These are phyloP conservation scores for Metaphire vulgaris DNA, from an alignment of 1,140 invertebrate species.

Conservation along the genomic window DNA sequence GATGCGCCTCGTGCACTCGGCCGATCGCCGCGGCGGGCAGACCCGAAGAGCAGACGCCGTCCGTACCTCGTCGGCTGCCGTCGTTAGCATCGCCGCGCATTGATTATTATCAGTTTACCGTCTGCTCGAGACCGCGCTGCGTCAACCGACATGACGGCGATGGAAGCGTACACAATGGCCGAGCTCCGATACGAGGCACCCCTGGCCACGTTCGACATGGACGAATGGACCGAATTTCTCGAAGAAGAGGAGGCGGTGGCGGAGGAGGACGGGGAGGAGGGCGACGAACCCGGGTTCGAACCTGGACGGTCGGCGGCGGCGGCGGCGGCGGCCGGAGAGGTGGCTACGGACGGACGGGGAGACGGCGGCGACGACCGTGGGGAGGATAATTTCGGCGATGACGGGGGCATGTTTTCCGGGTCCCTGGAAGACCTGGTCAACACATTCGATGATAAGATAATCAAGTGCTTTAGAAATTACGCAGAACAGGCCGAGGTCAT, in stretches of 20 bases:
- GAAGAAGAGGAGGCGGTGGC: neutral
- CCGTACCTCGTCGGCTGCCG: no score
- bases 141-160: no score
- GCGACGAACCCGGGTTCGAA: neutral
- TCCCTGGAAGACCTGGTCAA: constrained; percentile 96
- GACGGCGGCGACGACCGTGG: neutral
- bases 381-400: constrained; percentile 63
- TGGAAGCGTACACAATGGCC: constrained; percentile 63
- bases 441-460: constrained; percentile 98
- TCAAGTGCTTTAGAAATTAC: constrained; percentile 94
- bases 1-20: no score
- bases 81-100: no score
- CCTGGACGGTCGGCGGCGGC: constrained; percentile 21
- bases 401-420: constrained; percentile 82
- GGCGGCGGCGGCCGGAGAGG: no score
- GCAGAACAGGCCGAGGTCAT: constrained; percentile 92
- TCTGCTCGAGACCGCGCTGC: no score
- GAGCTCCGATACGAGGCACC: constrained; percentile 94
- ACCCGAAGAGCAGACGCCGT: no score
- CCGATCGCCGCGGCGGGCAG: no score
- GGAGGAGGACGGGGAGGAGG: neutral
- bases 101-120: no score
- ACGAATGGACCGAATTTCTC: constrained; percentile 55
- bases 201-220: constrained; percentile 76
- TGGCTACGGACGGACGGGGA: constrained; percentile 27